Base-by-base conservation (phyloP, 2,113 vertebrate species). In the Hirundichthys speculiger region DNA sequence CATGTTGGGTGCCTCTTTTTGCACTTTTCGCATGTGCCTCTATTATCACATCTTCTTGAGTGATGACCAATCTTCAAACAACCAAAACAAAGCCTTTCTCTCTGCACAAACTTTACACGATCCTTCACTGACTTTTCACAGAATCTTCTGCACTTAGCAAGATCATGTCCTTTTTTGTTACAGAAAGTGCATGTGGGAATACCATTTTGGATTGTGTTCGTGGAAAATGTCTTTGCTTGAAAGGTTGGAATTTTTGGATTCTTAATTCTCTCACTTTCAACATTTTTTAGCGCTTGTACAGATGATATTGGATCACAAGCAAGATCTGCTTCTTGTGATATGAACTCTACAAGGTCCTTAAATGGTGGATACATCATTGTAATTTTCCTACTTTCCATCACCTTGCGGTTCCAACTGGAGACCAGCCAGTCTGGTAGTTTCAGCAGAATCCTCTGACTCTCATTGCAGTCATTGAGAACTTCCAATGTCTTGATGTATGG, bases 391-490 rank as follows among this genome's bases (percentile, higher is more conserved):
- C 6, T 15, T 50, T 50, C 47, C 13, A 25, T 25, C 13, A 25
- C 15, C 4, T 27, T 50, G 9, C 7, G 14, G 15, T 50, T 50
- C 47, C 47, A 62, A 20, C 57, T 47, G 6, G 49, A 52, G 5
- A 25, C 25, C 12, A 41, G 14, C 11, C 14, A 41, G 3, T 41
- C 40, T 41, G 40, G 40, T 1, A 41, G 13, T 14, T 41, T 41
- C 12, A 41, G 9, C 40, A 41, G 14, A 15, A 41, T 41, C 4
- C 13, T 41, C 13, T 14, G 40, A 15, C 40, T 52, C 9, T 52
- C 24, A 27, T n/a, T 52, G 24, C 50, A 52, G n/a, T 65, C 25
- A 25, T 73, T 73, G 2, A 62, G 58, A 30, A 63, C 48, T 21
- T 62, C 42, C 6, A 62, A 4, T 6, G 46, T 22, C 19, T 54